phyloP scores from a whole-genome alignment of 2,113 vertebrate genomes.

The Tonatia bakeri region DNA sequence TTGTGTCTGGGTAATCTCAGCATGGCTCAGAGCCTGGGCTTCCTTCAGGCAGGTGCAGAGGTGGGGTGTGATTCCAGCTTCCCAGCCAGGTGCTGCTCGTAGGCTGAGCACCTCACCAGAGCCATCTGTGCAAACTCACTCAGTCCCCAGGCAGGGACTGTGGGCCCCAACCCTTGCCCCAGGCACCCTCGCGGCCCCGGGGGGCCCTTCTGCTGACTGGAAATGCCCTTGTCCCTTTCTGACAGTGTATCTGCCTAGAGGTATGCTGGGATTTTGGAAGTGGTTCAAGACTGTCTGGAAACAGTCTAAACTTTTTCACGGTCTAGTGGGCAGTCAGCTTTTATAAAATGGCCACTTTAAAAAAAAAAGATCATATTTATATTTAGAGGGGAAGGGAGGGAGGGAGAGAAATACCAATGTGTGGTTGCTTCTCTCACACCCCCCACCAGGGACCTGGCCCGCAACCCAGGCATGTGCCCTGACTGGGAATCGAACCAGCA shows the following conservation, averaged over 20 bases:
- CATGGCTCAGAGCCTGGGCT: not conserved
- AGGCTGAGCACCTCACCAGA: not conserved
- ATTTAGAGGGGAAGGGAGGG: no score
- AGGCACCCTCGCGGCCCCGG: accelerated
- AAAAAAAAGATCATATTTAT: no score
- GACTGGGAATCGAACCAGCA: no score
- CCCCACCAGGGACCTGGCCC: no score
- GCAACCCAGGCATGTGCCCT: no score
- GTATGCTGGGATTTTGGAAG: not conserved
- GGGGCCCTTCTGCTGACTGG: not conserved
- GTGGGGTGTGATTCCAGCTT: not conserved
- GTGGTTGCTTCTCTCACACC: no score
- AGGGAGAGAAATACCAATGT: no score
- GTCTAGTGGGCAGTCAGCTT: not conserved
- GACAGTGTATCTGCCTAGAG: not conserved
- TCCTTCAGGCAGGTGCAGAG: not conserved
- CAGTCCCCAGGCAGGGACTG: not conserved
- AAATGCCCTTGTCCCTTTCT: not conserved
- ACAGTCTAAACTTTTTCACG: not conserved
- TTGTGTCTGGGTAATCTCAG: not conserved
- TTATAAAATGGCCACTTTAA: not conserved
- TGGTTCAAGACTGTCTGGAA: not conserved
- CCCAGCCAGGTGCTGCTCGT: not conserved
- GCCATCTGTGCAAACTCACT: not conserved
- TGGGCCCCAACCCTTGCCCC: not conserved